Base-by-base conservation (phyloP, 1,140 invertebrate species). In the Oedothorax gibbosus region DNA sequence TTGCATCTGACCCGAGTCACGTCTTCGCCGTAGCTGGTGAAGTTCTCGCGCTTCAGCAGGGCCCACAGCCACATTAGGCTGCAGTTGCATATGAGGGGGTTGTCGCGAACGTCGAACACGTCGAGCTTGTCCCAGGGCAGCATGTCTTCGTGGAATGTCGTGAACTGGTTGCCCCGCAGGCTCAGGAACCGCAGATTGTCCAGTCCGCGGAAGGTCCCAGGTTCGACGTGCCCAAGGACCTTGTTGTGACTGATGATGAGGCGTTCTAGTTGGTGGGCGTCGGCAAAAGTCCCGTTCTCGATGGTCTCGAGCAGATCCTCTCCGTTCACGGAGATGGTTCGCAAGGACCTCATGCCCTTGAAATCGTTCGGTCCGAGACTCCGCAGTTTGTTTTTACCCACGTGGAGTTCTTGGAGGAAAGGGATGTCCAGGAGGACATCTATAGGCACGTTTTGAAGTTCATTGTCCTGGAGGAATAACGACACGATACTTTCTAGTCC, bases 21-120 rank as follows among this genome's bases (percentile, higher is more conserved):
- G 51, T 86, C 86, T n/a, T 80, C 68, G 7, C 71, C 75, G 18
- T 79, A 68, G 10, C 56, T n/a, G 11, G 68, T 57, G 65, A 82
- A 85, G 53, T 87, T 87, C 18, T 85, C 69, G 0, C 54, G 54
- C 35, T 85, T 69, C 56, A 87, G 62, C 14, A 85, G 20, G 4
- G 93, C 93, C 95, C 95, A 96, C 5, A 97, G 90, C 96, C 96
- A 97, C 66, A 94, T 91, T 73, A 96, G 89, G 10, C 95, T 96
- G 88, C 96, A 97, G 90, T 97, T 96, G 90, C 96, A 97, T 76
- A 93, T 91, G 65, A 97, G 92, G 1, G 95, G 95, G 91, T 97
- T 96, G 11, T 95, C 95, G 49, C 94, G 93, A 35, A 97, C 91
- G 86, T 90, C 89, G 21, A 90, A 86, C 11, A 79, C 86, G 60